Percentiles rank a stretch among this genome's conserved stretches.
Evolutionary conservation across 2,888 invertebrate genomes (phyloP).

Genomic region (Parnassius smintheus): DNA sequence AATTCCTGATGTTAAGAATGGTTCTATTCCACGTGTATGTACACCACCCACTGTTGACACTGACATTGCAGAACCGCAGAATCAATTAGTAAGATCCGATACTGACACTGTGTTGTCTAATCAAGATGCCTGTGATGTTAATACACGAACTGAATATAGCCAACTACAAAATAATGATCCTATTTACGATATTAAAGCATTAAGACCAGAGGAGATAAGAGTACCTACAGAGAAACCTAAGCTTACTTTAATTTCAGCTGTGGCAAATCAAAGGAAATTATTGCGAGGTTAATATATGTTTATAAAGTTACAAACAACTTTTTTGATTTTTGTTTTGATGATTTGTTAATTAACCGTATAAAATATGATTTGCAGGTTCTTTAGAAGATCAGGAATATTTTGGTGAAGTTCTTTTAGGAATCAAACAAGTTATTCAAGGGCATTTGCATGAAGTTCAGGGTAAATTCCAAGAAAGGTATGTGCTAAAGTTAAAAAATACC

Average conservation of each 20-base stretch:
- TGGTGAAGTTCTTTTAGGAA: slow-evolving; percentile 88
- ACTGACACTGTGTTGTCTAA: slow-evolving; percentile 36
- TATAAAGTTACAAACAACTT: too few relatives aligned
- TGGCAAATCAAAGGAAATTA: slow-evolving; percentile 81
- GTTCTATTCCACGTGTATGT: slow-evolving; percentile 33
- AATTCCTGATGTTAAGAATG: slow-evolving; percentile 53
- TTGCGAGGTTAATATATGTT: slow-evolving; percentile 69
- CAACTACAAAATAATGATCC: slow-evolving; percentile 56
- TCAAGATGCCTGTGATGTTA: slow-evolving; percentile 44
- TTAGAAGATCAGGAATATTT: slow-evolving; percentile 90
- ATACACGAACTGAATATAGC: slow-evolving; percentile 56
- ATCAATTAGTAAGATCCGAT: slow-evolving; percentile 43
- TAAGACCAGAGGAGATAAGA: slow-evolving; percentile 77
- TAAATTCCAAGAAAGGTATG: slow-evolving; percentile 84
- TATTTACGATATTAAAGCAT: slow-evolving; percentile 59
- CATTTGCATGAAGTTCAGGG: slow-evolving; percentile 86
- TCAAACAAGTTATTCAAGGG: slow-evolving; percentile 90
- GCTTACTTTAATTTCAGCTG: slow-evolving; percentile 78
- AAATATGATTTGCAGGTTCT: slow-evolving; percentile 72
- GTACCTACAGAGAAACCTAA: slow-evolving; percentile 80
- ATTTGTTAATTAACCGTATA: slow-evolving; percentile 25
- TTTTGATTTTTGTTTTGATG: too few relatives aligned
- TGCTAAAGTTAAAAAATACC: neutral
- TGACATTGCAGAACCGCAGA: slow-evolving; percentile 25
- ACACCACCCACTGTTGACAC: slow-evolving; percentile 38